phyloP scores from a whole-genome alignment of 2,797 vertebrate species.

The Phataginus tricuspis region DNA sequence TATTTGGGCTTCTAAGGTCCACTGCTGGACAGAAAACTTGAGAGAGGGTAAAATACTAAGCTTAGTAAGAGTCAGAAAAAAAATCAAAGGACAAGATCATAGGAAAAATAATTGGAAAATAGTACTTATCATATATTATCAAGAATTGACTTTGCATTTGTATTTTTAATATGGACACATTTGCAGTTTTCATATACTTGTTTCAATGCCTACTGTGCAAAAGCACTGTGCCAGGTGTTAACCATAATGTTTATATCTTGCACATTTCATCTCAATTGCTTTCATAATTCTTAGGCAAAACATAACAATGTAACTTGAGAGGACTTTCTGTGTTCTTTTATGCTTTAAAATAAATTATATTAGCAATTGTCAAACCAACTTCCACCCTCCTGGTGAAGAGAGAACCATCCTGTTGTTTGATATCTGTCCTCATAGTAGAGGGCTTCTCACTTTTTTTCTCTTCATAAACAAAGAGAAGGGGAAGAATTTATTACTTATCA shows the following conservation, averaged over 20 bases:
- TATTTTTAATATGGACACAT: slow-evolving; percentile 26
- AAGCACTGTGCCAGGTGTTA: slow-evolving; percentile 37
- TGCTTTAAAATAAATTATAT: slow-evolving; percentile 76
- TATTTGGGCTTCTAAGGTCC: not conserved
- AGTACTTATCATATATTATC: not conserved
- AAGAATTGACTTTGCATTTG: slow-evolving; percentile 27
- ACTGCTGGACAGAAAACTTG: not conserved
- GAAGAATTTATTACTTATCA: slow-evolving; percentile 71
- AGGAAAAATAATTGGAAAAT: not conserved
- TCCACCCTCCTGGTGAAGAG: slow-evolving; percentile 47
- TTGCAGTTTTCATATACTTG: not conserved
- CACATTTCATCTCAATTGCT: slow-evolving; percentile 22
- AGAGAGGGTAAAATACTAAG: not conserved
- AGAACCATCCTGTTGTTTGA: slow-evolving; percentile 70
- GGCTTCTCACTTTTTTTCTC: not conserved
- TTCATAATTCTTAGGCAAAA: slow-evolving; percentile 72
- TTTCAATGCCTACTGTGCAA: slow-evolving; percentile 4
- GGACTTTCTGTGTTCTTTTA: slow-evolving; percentile 73
- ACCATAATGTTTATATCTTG: slow-evolving; percentile 14
- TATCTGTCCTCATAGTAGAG: slow-evolving; percentile 55
- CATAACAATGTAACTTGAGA: slow-evolving; percentile 70
- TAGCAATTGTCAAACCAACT: slow-evolving; percentile 65
- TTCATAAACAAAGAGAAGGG: slow-evolving; percentile 65
- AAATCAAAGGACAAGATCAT: not conserved
- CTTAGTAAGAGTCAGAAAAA: not conserved